Evolutionary conservation across 1,140 invertebrate genomes (phyloP).

Genomic region (Aplysia californica): DNA sequence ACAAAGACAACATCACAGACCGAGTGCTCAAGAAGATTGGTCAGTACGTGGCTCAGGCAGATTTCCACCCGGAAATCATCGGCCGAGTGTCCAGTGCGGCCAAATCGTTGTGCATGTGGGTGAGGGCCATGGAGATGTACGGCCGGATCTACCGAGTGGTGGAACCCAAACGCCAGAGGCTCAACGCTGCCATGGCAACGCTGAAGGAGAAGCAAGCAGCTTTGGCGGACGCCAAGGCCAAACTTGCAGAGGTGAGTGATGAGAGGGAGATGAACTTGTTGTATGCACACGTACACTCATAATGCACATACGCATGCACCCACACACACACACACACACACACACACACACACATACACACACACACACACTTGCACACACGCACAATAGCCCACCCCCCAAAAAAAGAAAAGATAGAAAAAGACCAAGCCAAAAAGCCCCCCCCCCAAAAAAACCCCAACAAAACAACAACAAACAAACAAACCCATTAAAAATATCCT

Average conservation of each 20-base stretch:
- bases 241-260: slow-evolving; percentile 73
- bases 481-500: too few species aligned
- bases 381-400: too few species aligned
- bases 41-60: slow-evolving; percentile 81
- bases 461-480: too few species aligned
- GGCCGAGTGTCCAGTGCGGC: slow-evolving; percentile 75
- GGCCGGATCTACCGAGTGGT: slow-evolving; percentile 86
- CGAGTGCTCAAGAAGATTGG: slow-evolving; percentile 83
- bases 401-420: too few species aligned
- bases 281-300: too few species aligned
- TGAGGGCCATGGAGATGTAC: slow-evolving; percentile 90
- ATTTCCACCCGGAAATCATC: slow-evolving; percentile 87
- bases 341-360: too few species aligned
- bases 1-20: slow-evolving; percentile 88
- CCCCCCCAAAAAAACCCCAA: too few species aligned
- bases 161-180: slow-evolving; percentile 82
- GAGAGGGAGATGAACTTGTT: too few species aligned
- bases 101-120: slow-evolving; percentile 89
- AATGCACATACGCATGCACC: too few species aligned
- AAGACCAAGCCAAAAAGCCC: too few species aligned
- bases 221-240: slow-evolving; percentile 79
- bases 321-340: too few species aligned
- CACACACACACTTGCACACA: too few species aligned
- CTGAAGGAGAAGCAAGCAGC: slow-evolving; percentile 82
- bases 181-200: slow-evolving; percentile 78